Evolutionary conservation across 2,113 vertebrate species (phyloP).

Genomic region (Aegotheles bennettii): DNA sequence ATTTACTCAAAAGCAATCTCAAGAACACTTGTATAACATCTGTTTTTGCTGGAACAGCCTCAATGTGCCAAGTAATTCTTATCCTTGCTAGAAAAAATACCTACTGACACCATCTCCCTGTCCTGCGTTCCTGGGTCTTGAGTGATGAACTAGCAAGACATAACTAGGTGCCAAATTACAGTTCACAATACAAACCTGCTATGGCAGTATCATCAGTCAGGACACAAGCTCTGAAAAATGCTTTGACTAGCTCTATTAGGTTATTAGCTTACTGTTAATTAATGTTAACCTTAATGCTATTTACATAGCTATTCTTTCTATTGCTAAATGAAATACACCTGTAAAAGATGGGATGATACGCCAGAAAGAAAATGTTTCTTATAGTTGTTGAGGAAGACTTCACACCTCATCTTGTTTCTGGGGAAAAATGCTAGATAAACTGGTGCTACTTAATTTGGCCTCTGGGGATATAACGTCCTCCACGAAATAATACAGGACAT

Average conservation of each 20-base stretch:
- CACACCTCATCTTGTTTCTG: background rate
- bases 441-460: background rate
- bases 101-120: background rate
- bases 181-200: background rate
- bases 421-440: background rate
- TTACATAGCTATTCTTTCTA: background rate
- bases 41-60: background rate
- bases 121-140: background rate
- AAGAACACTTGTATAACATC: background rate
- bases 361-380: background rate
- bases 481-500: background rate
- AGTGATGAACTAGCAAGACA: background rate
- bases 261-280: background rate
- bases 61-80: background rate
- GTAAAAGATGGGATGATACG: background rate
- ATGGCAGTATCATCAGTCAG: fast-evolving
- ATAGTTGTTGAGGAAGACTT: background rate
- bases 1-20: background rate
- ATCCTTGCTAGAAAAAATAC: background rate
- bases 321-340: background rate
- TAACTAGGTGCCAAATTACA: background rate
- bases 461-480: background rate
- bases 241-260: background rate
- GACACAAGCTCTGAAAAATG: background rate
- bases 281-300: no score